These are phyloP conservation scores for Andrena minutula DNA, from an alignment of 2,888 invertebrate genomes.

Conservation along the genomic window DNA sequence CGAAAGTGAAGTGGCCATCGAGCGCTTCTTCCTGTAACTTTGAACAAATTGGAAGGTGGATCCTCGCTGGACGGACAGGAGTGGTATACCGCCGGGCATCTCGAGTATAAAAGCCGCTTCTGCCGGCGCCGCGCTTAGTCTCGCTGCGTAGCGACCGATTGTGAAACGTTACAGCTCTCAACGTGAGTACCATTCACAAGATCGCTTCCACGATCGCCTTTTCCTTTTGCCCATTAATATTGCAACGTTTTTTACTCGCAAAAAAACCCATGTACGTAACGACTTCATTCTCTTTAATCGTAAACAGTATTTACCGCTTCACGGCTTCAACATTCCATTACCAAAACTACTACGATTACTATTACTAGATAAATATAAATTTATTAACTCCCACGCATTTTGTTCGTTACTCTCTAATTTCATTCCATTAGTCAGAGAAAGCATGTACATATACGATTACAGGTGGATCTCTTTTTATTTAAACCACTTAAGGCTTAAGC, in stretches of 20 bases:
- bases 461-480: too few species aligned
- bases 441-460: too few species aligned
- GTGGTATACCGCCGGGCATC: constrained; percentile 65
- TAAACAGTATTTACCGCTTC: too few species aligned
- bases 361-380: too few species aligned
- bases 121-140: constrained; percentile 80
- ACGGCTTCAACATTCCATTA: too few species aligned
- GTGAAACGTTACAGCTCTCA: constrained; percentile 67
- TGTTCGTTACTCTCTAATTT: too few species aligned
- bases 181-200: constrained; percentile 71
- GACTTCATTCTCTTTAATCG: too few species aligned
- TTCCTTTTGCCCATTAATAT: constrained; percentile 25
- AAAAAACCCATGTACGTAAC: too few species aligned
- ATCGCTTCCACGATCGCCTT: constrained; percentile 19
- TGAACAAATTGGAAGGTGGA: constrained; percentile 49
- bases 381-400: too few species aligned
- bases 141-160: constrained; percentile 71
- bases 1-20: constrained; percentile 46
- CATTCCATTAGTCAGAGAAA: too few species aligned
- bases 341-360: too few species aligned
- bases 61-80: constrained; percentile 62
- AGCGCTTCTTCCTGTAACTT: constrained; percentile 29
- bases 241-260: neutral
- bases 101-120: constrained; percentile 81
- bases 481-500: neutral